Base-by-base conservation (phyloP, 2,797 vertebrate genomes). In the Danio albolineatus region DNA sequence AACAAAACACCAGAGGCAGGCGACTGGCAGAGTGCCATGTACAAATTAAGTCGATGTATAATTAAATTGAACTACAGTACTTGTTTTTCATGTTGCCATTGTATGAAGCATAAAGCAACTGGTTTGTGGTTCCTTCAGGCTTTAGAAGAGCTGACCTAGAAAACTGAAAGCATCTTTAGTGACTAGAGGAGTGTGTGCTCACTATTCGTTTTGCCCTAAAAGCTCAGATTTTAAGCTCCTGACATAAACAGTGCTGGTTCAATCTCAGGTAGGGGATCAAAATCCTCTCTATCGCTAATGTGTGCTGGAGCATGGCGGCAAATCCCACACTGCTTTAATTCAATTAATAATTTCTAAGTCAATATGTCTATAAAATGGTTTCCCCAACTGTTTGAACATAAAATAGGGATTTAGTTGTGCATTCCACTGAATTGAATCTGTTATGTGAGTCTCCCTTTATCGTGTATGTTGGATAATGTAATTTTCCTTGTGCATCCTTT, bases 141-240 rank as follows among this genome's bases (percentile, higher is more conserved):
- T 78, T 66, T 57, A 77, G 62, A 57, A 48, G 41, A 59, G 64
- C 53, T 78, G 76, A 70, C 76, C 76, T 78, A 69, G 54, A 70
- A 78, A 78, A 78, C n/a, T 4, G n/a, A 57, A 60, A 70, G 54
- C 54, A 49, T 78, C 36, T 28, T 70, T 51, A 51, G 75, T 48
- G 53, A 57, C 61, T 65, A 54, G 8, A 17, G 28, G 10, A 51
- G 43, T 59, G 16, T 46, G 16, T 9, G 41, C 41, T 66, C 16
- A 57, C 21, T 56, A 51, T 57, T 28, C 28, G 28, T 76, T 57
- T 76, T 36, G 5, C 39, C 36, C 41, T 66, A 41, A 41, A 69
- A 49, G 8, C 51, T 66, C 9, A 10, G n/a, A 46, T 59, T 48
- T 49, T 69, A n/a, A 69, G 43, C 7, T 48, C 43, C 53, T 60